Conservation (phyloP, 2,113 vertebrate genomes). For the Talpa occidentalis region DNA sequence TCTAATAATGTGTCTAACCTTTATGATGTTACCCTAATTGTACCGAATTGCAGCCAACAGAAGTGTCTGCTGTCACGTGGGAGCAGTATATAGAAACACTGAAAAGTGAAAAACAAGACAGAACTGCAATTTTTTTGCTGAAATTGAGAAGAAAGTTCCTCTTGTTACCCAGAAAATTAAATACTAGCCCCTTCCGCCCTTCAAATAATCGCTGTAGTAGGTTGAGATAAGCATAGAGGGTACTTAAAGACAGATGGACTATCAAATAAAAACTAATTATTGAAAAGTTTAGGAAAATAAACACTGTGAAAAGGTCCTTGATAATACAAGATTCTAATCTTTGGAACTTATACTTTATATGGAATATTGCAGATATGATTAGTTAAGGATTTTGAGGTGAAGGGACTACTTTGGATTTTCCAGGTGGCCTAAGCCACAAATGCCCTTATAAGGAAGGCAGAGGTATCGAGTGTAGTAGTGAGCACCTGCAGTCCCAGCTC, state of each 20-base stretch:
- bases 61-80: not conserved
- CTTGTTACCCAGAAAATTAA: not conserved
- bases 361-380: not conserved
- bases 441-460: not conserved
- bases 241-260: conserved; percentile 16
- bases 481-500: no score
- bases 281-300: conserved; percentile 11
- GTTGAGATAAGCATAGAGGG: not conserved
- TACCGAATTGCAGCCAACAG: not conserved
- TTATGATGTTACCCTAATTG: not conserved
- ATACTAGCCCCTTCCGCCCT: not conserved
- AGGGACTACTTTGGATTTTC: not conserved
- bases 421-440: not conserved
- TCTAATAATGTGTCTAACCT: not conserved
- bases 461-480: not conserved
- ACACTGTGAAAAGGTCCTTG: not conserved
- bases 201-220: not conserved
- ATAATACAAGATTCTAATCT: not conserved
- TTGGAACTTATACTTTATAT: not conserved
- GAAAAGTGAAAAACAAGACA: not conserved
- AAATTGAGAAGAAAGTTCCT: not conserved
- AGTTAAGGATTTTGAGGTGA: not conserved
- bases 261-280: not conserved
- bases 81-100: conserved; percentile 19
- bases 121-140: not conserved